These are phyloP conservation scores for Hedya salicella DNA, from an alignment of 2,888 invertebrate genomes.

Conservation along the genomic window DNA sequence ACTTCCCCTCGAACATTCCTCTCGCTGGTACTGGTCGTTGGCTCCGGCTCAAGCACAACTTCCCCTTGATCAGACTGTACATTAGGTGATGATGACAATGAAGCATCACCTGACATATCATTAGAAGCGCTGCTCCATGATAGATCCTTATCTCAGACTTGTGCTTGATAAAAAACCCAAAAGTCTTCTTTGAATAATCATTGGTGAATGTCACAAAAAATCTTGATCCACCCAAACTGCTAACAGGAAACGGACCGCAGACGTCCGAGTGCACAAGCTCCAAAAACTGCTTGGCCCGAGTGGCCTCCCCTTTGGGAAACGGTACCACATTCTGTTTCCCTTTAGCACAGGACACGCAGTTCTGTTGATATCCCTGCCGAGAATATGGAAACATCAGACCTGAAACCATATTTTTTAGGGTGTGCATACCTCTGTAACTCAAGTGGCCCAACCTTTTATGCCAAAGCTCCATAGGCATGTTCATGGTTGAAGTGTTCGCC, in stretches of 20 bases:
- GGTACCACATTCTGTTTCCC: neutral
- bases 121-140: no score
- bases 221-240: neutral
- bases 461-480: neutral
- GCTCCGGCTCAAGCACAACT: conserved; percentile 1
- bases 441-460: neutral
- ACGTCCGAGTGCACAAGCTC: neutral
- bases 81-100: no score
- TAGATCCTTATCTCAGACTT: neutral
- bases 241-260: neutral
- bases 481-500: neutral
- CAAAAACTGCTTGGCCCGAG: neutral
- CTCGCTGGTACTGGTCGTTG: no score
- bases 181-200: neutral
- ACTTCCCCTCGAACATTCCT: conserved; percentile 1
- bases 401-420: neutral
- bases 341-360: neutral
- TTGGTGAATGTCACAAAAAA: neutral
- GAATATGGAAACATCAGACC: neutral
- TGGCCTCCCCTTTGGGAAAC: neutral
- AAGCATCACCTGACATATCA: no score
- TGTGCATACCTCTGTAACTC: neutral
- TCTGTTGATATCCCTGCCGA: neutral
- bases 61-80: neutral
- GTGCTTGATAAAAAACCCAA: neutral